phyloP scores from a whole-genome alignment of 2,797 vertebrate species.

The Tiaroga cobitis region DNA sequence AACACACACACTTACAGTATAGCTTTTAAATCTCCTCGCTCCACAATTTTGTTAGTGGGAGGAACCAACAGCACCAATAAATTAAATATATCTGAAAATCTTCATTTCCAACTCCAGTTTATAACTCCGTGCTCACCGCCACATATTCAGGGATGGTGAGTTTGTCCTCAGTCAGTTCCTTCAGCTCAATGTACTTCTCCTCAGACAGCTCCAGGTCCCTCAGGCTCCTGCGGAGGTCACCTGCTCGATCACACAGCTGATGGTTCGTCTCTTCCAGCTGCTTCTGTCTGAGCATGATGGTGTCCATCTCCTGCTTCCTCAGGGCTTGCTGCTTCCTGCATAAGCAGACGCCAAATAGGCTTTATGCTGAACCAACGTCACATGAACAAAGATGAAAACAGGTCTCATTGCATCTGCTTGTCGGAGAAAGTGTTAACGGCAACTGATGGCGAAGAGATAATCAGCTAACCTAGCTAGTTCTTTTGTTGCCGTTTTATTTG shows the following conservation, averaged over 20 bases:
- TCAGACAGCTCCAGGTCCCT: slow-evolving; percentile 88
- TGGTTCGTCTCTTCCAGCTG: slow-evolving; percentile 92
- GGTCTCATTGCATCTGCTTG: not conserved
- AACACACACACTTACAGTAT: not conserved
- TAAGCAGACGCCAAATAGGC: slow-evolving; percentile 6
- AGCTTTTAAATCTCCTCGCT: not conserved
- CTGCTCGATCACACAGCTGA: slow-evolving; percentile 88
- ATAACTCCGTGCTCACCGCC: slow-evolving; percentile 85
- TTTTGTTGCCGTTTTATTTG: not conserved
- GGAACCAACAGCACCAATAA: not conserved
- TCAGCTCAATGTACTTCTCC: slow-evolving; percentile 85
- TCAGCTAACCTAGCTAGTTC: not conserved
- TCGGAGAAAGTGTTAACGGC: too few species aligned
- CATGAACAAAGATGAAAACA: not conserved
- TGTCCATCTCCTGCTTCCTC: slow-evolving; percentile 95
- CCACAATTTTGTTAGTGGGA: not conserved
- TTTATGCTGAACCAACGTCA: not conserved
- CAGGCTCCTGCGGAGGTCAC: slow-evolving; percentile 87
- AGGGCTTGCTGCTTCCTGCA: slow-evolving; percentile 90
- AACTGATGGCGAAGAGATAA: not conserved
- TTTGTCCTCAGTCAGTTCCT: slow-evolving; percentile 86
- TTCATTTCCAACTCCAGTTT: not conserved
- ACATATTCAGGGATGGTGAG: slow-evolving; percentile 93
- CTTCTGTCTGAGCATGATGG: slow-evolving; percentile 89
- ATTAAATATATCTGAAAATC: not conserved